Evolutionary conservation across 2,113 vertebrate genomes (phyloP).

Genomic region (Thamnaconus septentrionalis): DNA sequence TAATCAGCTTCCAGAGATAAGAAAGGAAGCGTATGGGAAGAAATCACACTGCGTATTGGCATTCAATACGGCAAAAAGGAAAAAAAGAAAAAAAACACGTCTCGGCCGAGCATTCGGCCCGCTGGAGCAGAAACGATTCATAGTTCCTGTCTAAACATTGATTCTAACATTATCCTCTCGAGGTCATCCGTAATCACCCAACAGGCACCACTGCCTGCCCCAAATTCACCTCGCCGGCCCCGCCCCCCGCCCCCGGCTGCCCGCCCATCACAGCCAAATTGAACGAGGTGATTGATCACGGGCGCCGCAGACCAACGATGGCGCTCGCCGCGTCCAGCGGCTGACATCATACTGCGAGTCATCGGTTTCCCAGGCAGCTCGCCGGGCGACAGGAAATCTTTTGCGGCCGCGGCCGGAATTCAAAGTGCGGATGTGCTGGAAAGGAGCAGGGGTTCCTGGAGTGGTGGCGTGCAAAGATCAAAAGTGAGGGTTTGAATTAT

Average conservation of each 20-base stretch:
- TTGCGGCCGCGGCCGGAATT: no score
- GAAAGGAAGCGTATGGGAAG: neutral
- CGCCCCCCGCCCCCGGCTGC: constrained; percentile 39
- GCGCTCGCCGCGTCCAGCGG: constrained; percentile 41
- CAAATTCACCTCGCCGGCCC: constrained; percentile 51
- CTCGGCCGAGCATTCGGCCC: constrained; percentile 19
- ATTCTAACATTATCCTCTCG: constrained; percentile 56
- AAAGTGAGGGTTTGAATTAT: no score
- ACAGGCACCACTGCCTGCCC: constrained; percentile 40
- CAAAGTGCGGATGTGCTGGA: no score
- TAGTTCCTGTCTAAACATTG: constrained; percentile 60
- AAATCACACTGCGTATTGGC: constrained; percentile 23
- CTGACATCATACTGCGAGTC: constrained; percentile 48
- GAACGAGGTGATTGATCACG: constrained; percentile 63
- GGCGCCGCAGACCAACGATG: constrained; percentile 47
- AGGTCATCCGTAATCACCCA: constrained; percentile 60
- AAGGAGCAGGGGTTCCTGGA: no score
- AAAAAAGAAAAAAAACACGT: neutral
- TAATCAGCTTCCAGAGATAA: constrained; percentile 6
- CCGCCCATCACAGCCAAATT: constrained; percentile 23
- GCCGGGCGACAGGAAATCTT: neutral
- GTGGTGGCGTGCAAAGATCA: no score
- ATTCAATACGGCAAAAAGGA: constrained; percentile 23
- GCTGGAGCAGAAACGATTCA: constrained; percentile 45
- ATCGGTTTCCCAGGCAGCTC: constrained; percentile 46